phyloP scores from a whole-genome alignment of 2,888 invertebrate genomes.

The Sesia apiformis region DNA sequence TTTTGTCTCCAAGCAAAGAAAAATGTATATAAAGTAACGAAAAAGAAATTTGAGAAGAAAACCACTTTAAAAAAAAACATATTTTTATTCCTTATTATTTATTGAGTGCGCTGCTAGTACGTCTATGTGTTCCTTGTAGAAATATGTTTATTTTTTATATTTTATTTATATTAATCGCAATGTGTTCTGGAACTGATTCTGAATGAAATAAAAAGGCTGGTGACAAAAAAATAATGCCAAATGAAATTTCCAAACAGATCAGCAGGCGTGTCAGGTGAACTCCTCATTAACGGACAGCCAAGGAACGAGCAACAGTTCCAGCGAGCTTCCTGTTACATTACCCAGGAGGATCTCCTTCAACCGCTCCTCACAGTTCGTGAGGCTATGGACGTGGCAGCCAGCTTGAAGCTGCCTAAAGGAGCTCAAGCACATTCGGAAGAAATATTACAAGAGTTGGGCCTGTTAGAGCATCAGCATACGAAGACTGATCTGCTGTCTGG shows the following conservation, averaged over 20 bases:
- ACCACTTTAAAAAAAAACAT: too few species aligned
- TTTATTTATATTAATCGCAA: too few species aligned
- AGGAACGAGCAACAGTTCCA: conserved; percentile 79
- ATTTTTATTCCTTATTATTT: too few species aligned
- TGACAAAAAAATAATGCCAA: too few species aligned
- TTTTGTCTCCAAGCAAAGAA: too few species aligned
- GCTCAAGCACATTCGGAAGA: conserved; percentile 56
- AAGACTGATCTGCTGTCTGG: conserved; percentile 79
- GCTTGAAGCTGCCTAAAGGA: conserved; percentile 78
- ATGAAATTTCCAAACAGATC: conserved; percentile 50
- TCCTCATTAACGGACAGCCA: conserved; percentile 78
- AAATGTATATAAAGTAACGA: too few species aligned
- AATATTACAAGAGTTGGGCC: conserved; percentile 77
- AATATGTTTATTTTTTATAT: too few species aligned
- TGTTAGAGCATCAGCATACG: conserved; percentile 77
- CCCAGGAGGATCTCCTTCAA: conserved; percentile 84
- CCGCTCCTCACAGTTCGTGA: conserved; percentile 83
- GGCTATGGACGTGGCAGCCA: conserved; percentile 85
- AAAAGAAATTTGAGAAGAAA: too few species aligned
- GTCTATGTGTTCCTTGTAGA: too few species aligned
- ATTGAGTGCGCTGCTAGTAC: too few species aligned
- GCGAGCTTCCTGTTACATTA: conserved; percentile 86
- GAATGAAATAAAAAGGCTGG: too few species aligned
- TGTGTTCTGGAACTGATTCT: too few species aligned
- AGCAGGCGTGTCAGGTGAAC: conserved; percentile 78